Percentiles rank a stretch among this genome's conserved stretches.
Conservation (phyloP, 1,140 invertebrate genomes). For the Drosophila sulfurigaster region DNA sequence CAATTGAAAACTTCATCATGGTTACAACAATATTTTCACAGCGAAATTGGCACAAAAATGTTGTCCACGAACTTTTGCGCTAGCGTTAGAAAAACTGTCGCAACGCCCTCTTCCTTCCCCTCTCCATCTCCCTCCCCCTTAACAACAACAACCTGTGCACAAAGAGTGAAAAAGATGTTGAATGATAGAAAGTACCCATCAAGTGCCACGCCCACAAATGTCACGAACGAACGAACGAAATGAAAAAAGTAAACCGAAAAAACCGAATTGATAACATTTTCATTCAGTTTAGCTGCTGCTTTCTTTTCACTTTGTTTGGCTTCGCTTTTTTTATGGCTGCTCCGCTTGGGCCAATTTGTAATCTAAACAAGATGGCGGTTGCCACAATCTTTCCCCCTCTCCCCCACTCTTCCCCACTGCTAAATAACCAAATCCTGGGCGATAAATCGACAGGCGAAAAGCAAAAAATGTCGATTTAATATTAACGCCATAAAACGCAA, state of each 20-base stretch:
- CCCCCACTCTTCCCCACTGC: not conserved
- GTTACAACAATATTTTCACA: conserved; percentile 81
- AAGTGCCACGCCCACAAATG: conserved; percentile 55
- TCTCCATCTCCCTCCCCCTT: no score
- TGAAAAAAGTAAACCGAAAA: conserved; percentile 16
- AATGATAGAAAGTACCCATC: conserved; percentile 26
- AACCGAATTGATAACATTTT: conserved; percentile 80
- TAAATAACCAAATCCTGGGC: conserved; percentile 66
- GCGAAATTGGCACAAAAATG: conserved; percentile 83
- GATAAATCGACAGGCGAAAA: conserved; percentile 51
- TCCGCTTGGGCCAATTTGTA: conserved; percentile 70
- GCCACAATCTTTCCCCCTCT: not conserved
- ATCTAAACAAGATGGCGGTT: conserved; percentile 76
- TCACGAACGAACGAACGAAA: conserved; percentile 60
- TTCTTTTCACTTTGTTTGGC: conserved; percentile 17
- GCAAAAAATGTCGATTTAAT: conserved; percentile 73
- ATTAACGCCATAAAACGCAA: conserved; percentile 75
- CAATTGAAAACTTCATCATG: conserved; percentile 83
- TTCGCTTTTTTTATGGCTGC: conserved; percentile 28
- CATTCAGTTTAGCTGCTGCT: conserved; percentile 56
- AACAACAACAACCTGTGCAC: conserved; percentile 17
- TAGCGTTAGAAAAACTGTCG: conserved; percentile 63
- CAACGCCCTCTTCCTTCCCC: not conserved
- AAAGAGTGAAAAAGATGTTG: conserved; percentile 27
- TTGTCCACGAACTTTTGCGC: conserved; percentile 73